phyloP scores from a whole-genome alignment of 1,140 invertebrate genomes.

The Diorhabda elongata region DNA sequence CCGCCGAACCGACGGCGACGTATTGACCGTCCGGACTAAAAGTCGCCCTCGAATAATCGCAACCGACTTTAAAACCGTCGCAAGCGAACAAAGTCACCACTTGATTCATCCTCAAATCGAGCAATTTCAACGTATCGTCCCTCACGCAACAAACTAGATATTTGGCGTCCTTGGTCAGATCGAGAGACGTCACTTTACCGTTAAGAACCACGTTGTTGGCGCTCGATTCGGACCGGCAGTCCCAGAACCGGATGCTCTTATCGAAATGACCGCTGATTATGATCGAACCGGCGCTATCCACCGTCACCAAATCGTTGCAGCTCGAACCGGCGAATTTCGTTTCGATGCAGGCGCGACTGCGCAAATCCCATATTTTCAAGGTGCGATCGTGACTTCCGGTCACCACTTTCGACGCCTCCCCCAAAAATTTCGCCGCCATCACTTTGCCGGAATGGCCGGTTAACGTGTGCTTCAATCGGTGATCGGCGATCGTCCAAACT shows the following conservation, averaged over 20 bases:
- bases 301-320: slow-evolving; percentile 92
- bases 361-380: slow-evolving; percentile 94
- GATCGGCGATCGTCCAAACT: slow-evolving; percentile 88
- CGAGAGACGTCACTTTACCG: slow-evolving; percentile 92
- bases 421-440: slow-evolving; percentile 88
- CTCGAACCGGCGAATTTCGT: slow-evolving; percentile 96
- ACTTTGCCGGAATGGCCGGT: slow-evolving; percentile 96
- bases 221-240: slow-evolving; percentile 75
- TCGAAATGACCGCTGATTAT: slow-evolving; percentile 98
- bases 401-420: slow-evolving; percentile 83
- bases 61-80: slow-evolving; percentile 91
- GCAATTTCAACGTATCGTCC: slow-evolving; percentile 90
- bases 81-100: slow-evolving; percentile 87
- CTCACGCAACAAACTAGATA: slow-evolving; percentile 86
- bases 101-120: slow-evolving; percentile 92
- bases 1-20: slow-evolving; percentile 82
- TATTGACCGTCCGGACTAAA: slow-evolving; percentile 89
- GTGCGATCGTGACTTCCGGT: slow-evolving; percentile 94
- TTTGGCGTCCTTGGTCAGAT: slow-evolving; percentile 86
- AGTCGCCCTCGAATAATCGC: slow-evolving; percentile 87
- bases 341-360: slow-evolving; percentile 88
- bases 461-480: slow-evolving; percentile 88
- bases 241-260: slow-evolving; percentile 95
- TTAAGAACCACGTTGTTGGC: slow-evolving; percentile 82
- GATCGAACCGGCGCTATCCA: slow-evolving; percentile 80